Evolutionary conservation across 2,888 invertebrate species (phyloP), one percentile per base, ranked within the genome.

Genomic region (Merodon equestris): DNA sequence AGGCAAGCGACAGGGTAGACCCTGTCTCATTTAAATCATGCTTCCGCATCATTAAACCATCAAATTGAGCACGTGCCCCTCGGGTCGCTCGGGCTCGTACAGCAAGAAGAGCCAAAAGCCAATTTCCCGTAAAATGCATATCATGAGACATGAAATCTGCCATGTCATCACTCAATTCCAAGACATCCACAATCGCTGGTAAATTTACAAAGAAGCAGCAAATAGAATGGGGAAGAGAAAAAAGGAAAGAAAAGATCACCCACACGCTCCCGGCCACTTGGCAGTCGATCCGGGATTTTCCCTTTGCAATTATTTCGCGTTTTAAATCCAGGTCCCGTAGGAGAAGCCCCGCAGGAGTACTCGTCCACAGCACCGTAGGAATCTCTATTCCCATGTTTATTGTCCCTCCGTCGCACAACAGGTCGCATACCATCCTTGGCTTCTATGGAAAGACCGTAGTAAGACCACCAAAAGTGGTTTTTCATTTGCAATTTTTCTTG

Each of bases 61-160:
- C 72, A 74, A 64, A 63, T 56, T 27, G 68, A 73, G 74, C 79
- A 70, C 79, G 79, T 74, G 79, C 60, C 68, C 45, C 67, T 18
- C 44, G 60, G 60, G 67, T 42, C 53, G n/a, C 17, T 38, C 44
- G 10, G 40, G 5, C 48, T 34, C 42, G 19, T 38, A 47, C 47
- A 15, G 48, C 1, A 3, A n/a, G 18, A 27, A 17, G 9, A 40
- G 27, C 27, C 27, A 27, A 27, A 38, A 68, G 63, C 56, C 67
- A 68, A 74, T 79, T 79, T 64, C 10, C 68, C 64, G 50, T 74
- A 64, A 74, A 74, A 70, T 74, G 74, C 79, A 79, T 79, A 73
- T 74, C 70, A 79, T 68, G 74, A 74, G 74, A 73, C 74, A 79
- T 79, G 68, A 79, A 79, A 79, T 79, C 74, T 74, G 53, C 74